These are phyloP conservation scores for Pseudoips prasinana DNA, from an alignment of 2,888 invertebrate genomes.

Conservation along the genomic window DNA sequence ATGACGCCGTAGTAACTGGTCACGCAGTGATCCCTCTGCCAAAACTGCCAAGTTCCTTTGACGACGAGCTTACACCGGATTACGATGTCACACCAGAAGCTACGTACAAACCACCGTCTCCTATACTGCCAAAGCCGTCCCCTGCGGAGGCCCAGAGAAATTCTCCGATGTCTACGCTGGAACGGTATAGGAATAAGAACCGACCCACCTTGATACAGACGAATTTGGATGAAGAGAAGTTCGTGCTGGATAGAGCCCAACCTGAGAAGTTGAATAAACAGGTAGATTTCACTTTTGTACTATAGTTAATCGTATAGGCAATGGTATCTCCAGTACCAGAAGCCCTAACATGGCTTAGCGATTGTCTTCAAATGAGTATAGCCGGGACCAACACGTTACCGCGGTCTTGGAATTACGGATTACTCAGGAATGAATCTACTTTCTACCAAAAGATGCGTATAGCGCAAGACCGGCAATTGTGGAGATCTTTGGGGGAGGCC, in stretches of 20 bases:
- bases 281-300: constrained; percentile 46
- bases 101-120: constrained; percentile 61
- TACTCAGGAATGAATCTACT: no score
- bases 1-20: constrained; percentile 84
- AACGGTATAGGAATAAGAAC: constrained; percentile 69
- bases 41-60: constrained; percentile 81
- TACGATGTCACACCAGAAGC: constrained; percentile 53
- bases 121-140: constrained; percentile 54
- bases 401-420: no score
- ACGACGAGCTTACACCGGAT: constrained; percentile 61
- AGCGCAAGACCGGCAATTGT: no score
- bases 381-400: no score
- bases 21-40: constrained; percentile 85
- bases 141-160: constrained; percentile 44
- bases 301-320: no score
- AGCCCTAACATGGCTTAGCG: no score
- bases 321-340: no score
- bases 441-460: no score
- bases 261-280: constrained; percentile 80
- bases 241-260: constrained; percentile 85
- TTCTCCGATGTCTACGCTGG: constrained; percentile 73
- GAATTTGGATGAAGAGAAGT: constrained; percentile 83
- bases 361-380: no score
- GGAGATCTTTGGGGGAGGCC: no score
- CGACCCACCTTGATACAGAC: constrained; percentile 65